Evolutionary conservation across 2,797 vertebrate species (phyloP), one percentile per base, ranked within the genome.

Genomic region (Alcedo quadribrachys): DNA sequence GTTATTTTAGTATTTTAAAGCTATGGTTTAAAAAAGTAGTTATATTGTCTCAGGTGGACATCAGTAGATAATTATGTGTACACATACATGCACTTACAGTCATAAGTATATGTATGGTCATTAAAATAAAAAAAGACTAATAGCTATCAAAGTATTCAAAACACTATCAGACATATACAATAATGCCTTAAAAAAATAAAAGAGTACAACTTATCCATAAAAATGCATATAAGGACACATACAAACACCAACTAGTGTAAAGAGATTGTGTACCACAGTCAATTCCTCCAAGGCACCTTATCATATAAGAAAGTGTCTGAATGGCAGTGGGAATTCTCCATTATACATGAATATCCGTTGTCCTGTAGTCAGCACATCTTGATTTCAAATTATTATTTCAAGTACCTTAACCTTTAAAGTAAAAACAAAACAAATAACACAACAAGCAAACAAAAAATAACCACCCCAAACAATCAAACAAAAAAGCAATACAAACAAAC

Each of bases 361-460:
- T 71, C 58, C 92, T 84, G 14, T 42, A 77, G 65, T 84, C 67
- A 91, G 57, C n/a, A 85, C 6, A 66, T 85, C 77, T 93, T 95
- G 54, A 79, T 96, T 95, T 91, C 58, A 92, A 79, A 6, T 30
- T 90, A 84, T 33, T 46, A 87, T 85, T 85, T 97, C 30, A 90
- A 93, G 95, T 93, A 10, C 8, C 2, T 6, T 46, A 13, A 37
- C 35, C 65, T 94, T 95, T 94, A 89, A 37, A 60, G 62, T 48
- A 33, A 70, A 58, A 71, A 33, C 51, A 51, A n/a, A 40, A 51
- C 48, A 51, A 27, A 27, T 25, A 50, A 15, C 25, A 15, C 48
- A 50, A 27, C 15, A 50, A 46, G 11, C 45, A 46, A 46, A 21
- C 9, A 18, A 51, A 45, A 24, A 22, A 48, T 15, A 40, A 24